Conservation (phyloP, 2,888 invertebrate genomes). For the Cerastis leucographa region DNA sequence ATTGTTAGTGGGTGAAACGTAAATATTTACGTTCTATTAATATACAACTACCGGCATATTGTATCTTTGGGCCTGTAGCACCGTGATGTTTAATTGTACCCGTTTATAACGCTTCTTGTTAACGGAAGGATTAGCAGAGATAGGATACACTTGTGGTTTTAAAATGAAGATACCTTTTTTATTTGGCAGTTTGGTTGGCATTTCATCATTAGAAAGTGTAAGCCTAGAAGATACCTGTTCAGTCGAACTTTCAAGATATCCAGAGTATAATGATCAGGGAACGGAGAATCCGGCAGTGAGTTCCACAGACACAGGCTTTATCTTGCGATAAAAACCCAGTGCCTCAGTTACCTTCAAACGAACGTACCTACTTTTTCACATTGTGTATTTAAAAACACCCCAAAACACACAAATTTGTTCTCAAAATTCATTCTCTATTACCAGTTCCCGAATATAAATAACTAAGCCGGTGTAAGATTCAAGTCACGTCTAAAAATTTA, state of each 20-base stretch:
- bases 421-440: constrained; percentile 40
- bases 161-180: no score
- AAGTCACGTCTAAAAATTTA: constrained; percentile 69
- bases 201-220: no score
- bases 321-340: no score
- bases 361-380: background rate
- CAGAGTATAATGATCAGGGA: no score
- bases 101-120: constrained; percentile 40
- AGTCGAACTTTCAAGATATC: no score
- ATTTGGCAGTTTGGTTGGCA: no score
- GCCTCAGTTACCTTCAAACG: background rate
- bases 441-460: constrained; percentile 59
- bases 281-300: no score
- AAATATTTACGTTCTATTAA: constrained; percentile 67
- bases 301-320: no score
- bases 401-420: constrained; percentile 25
- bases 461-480: constrained; percentile 60
- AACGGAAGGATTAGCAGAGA: constrained; percentile 25
- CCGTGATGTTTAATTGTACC: constrained; percentile 47
- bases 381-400: constrained; percentile 15
- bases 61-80: constrained; percentile 38
- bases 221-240: no score
- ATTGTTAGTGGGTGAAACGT: constrained; percentile 48
- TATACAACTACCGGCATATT: constrained; percentile 42
- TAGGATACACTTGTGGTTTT: background rate